Base-by-base conservation (phyloP, 2,797 vertebrate genomes). In the Lemur catta region DNA sequence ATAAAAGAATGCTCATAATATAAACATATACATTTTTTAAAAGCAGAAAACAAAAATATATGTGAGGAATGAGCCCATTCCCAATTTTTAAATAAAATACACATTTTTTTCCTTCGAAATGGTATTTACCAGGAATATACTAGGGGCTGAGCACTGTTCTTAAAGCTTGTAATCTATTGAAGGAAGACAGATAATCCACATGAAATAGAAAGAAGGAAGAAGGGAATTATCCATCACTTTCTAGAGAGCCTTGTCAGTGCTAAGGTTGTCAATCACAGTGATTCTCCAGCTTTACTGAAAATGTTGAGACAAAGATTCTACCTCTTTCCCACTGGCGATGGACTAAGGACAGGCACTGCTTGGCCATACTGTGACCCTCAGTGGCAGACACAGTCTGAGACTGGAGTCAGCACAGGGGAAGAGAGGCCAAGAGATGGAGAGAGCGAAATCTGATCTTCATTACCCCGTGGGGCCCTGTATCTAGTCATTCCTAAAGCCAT, bases 1-100 rank as follows among this genome's bases (percentile, higher is more conserved):
- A 96, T 50, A 92, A 74, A 82, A 76, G 74, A 93, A 97, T 95
- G 81, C 26, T 93, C 65, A 59, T 55, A 82, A 94, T 65, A 57
- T 89, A 85, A 90, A 94, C 50, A 84, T 6, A 20, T 43, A 76
- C 46, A 43, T 22, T 61, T 93, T 88, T 69, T 26, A 41, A 81
- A 85, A 84, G 50, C 17, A 76, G n/a, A 94, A 93, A 93, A 72
- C 41, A 86, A 93, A 88, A 84, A 67, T 92, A 20, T 50, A 81
- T 46, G 17, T 85, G n/a, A 90, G 46, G 18, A 76, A 93, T 59
- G 33, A 82, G 46, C 71, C 30, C 80, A 92, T 72, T 48, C 35
- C 41, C 69, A 72, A 82, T 38, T 91, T 59, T 92, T 81, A 95
- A 94, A 72, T 65, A 93, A 93, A 81, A 81, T 81, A 55, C 28